A percentile compares a stretch with the other conserved stretches of the same genome.
phyloP scores from a whole-genome alignment of 2,888 invertebrate species.

The Macrophya annulata region DNA sequence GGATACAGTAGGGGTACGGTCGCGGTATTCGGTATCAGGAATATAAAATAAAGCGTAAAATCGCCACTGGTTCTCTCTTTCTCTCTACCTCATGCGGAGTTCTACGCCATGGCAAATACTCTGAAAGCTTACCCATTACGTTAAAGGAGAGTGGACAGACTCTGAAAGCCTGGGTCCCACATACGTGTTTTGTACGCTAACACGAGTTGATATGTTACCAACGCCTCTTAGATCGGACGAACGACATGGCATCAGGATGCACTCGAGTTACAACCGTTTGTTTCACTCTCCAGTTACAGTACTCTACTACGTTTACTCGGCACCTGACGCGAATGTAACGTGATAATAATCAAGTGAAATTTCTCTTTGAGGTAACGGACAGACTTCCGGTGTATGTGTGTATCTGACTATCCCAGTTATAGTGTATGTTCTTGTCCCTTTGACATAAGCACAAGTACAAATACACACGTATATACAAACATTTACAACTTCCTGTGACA shows the following conservation, averaged over 20 bases:
- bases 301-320: slow-evolving; percentile 41
- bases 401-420: slow-evolving; percentile 14
- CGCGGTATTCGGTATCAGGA: slow-evolving; percentile 8
- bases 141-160: slow-evolving; percentile 45
- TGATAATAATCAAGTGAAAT: slow-evolving; percentile 57
- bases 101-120: slow-evolving; percentile 10
- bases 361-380: slow-evolving; percentile 53
- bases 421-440: not conserved
- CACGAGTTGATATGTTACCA: slow-evolving; percentile 38
- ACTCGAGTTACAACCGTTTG: slow-evolving; percentile 55
- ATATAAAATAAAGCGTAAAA: slow-evolving; percentile 44
- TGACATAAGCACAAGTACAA: slow-evolving; percentile 15
- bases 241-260: slow-evolving; percentile 22
- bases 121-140: slow-evolving; percentile 49
- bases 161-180: slow-evolving; percentile 39
- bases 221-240: slow-evolving; percentile 26
- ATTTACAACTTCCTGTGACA: slow-evolving; percentile 16
- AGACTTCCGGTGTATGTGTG: not conserved
- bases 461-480: not conserved
- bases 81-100: slow-evolving; percentile 2
- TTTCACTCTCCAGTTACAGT: slow-evolving; percentile 49
- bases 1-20: no score
- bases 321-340: slow-evolving; percentile 51
- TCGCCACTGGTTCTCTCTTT: slow-evolving; percentile 13
- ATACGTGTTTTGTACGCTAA: slow-evolving; percentile 52